A percentile compares a stretch with the other conserved stretches of the same genome.
Evolutionary conservation across 2,797 vertebrate species (phyloP).

Genomic region (Micromesistius poutassou): DNA sequence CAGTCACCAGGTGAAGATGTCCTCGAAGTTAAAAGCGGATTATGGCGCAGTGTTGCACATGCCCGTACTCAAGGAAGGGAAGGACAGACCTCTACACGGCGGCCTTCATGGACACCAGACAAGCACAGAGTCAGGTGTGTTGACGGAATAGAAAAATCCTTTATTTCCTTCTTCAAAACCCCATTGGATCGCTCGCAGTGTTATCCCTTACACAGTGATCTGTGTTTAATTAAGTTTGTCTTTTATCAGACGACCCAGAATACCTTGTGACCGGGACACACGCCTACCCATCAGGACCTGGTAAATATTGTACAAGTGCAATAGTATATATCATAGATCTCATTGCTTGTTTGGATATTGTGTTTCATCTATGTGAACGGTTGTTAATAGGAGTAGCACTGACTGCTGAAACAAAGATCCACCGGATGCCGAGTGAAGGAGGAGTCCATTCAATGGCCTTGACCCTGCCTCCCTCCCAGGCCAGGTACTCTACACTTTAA

Average conservation of each 20-base stretch:
- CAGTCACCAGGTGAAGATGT: conserved; percentile 91
- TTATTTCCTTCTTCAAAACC: background rate
- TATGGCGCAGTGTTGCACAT: conserved; percentile 90
- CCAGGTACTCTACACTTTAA: conserved; percentile 73
- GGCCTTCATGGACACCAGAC: conserved; percentile 76
- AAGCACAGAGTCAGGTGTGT: conserved; percentile 80
- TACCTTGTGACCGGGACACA: conserved; percentile 97
- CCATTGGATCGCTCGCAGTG: background rate
- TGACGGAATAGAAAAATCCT: background rate
- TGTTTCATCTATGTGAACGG: accelerated
- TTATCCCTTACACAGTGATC: too few relatives aligned
- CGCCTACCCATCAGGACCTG: conserved; percentile 92
- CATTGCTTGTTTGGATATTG: background rate
- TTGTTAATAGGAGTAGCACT: conserved; percentile 81
- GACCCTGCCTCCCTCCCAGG: conserved; percentile 84
- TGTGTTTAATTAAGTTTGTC: background rate
- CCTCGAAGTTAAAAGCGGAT: conserved; percentile 84
- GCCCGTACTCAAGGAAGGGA: conserved; percentile 88
- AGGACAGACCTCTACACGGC: conserved; percentile 73
- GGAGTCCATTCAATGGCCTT: conserved; percentile 88
- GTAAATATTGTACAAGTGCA: conserved; percentile 52
- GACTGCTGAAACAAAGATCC: conserved; percentile 90
- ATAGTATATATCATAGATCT: background rate
- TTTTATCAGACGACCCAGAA: conserved; percentile 83
- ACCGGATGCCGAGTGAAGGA: conserved; percentile 93